Evolutionary conservation across 2,888 invertebrate species (phyloP).

Genomic region (Scaptomyza reducta): DNA sequence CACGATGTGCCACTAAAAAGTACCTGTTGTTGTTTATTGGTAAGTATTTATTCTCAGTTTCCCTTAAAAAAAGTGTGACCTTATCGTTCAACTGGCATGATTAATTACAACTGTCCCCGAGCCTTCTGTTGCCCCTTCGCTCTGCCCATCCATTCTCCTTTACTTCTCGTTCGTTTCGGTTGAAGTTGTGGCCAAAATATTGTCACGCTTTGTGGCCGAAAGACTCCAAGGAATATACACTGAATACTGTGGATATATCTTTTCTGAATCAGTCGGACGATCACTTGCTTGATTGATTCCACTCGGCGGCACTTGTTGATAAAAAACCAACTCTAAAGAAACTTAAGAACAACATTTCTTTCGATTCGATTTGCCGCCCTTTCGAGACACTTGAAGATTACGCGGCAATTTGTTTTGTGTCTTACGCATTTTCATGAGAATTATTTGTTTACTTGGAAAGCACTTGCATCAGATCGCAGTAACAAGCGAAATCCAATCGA

Average conservation of each 20-base stretch:
- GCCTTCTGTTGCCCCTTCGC: constrained; percentile 27
- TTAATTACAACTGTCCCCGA: constrained; percentile 62
- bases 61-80: constrained; percentile 41
- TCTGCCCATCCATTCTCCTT: too few species aligned
- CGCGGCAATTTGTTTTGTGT: constrained; percentile 80
- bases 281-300: constrained; percentile 72
- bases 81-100: constrained; percentile 71
- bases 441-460: constrained; percentile 45
- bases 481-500: constrained; percentile 13
- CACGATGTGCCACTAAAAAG: constrained; percentile 31
- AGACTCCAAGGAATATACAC: constrained; percentile 50
- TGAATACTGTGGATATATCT: constrained; percentile 43
- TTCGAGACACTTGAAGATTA: constrained; percentile 65
- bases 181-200: constrained; percentile 79
- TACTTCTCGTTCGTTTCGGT: constrained; percentile 45
- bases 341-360: constrained; percentile 59
- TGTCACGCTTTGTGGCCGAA: constrained; percentile 68
- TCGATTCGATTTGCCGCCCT: constrained; percentile 62
- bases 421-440: constrained; percentile 41
- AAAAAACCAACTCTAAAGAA: constrained; percentile 24
- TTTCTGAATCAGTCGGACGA: constrained; percentile 11
- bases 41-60: constrained; percentile 18
- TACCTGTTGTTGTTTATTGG: constrained; percentile 62
- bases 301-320: constrained; percentile 76
- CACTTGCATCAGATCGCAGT: constrained; percentile 20